Evolutionary conservation across 2,888 invertebrate species (phyloP), one percentile per base, ranked within the genome.

Genomic region (Hemistola chrysoprasaria): DNA sequence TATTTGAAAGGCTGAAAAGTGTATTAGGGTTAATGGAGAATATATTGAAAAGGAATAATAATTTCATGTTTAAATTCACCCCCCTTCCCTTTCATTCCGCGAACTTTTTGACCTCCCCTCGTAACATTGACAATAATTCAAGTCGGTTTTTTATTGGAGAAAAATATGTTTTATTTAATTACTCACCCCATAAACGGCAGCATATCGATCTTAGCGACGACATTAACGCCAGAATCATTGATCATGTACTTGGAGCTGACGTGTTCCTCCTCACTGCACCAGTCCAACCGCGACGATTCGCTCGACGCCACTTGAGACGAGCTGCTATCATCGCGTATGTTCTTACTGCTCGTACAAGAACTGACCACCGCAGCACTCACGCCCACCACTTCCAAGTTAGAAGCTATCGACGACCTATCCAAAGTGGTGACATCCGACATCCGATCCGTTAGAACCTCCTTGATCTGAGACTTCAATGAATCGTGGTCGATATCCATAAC

Each of bases 141-240:
- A n/a, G n/a, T n/a, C n/a, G n/a, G n/a, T n/a, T n/a, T n/a, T n/a
- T n/a, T n/a, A n/a, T n/a, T n/a, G n/a, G n/a, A n/a, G n/a, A n/a
- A 37, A 1, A 23, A 9, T 1, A 8, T 8, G 31, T 31, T 33
- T 16, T 16, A 16, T 16, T 16, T 3, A 16, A 3, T 16, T 4
- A 64, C 85, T 78, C 33, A 86, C 86, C 83, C 83, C 76, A 87
- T 83, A 50, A 82, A 86, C 1, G 80, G 71, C 50, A 86, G 57
- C 64, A 65, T 70, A 22, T 84, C 73, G 6, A 86, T 82, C 47
- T 70, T 73, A 0, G 71, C 66, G 2, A 81, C 69, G 0, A 85
- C 68, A 35, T 83, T 76, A 1, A 59, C 53, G 0, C 62, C 57
- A 0, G 74, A 67, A 0, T 74, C 72, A 0, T 73, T 65, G 0